Conservation (phyloP, 2,113 vertebrate genomes). For the Setophaga coronata region DNA sequence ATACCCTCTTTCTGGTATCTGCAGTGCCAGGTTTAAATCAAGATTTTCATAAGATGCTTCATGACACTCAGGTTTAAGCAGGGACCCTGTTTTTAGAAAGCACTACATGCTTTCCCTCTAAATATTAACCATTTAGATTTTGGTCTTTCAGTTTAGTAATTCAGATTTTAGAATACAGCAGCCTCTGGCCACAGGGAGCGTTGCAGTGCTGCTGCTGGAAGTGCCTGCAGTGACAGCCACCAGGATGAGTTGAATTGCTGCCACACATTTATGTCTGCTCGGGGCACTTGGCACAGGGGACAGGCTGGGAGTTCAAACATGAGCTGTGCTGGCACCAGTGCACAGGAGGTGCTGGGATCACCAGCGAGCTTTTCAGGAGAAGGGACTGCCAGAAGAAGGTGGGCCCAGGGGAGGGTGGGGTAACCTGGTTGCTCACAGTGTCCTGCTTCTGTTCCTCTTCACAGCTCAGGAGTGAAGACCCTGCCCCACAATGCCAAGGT, state of each 20-base stretch:
- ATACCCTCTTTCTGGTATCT: not conserved
- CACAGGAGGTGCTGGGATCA: not conserved
- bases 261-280: fast-evolving
- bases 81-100: not conserved
- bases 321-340: not conserved
- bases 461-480: slow-evolving; percentile 94
- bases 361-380: not conserved
- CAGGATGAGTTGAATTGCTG: not conserved
- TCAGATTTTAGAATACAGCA: not conserved
- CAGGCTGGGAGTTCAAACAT: not conserved
- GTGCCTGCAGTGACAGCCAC: fast-evolving
- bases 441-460: not conserved
- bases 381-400: fast-evolving
- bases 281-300: fast-evolving
- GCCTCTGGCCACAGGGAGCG: not conserved
- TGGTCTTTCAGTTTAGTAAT: not conserved
- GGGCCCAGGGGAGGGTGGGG: not conserved
- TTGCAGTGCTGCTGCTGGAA: not conserved
- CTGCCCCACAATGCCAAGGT: slow-evolving; percentile 98
- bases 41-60: not conserved
- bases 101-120: not conserved
- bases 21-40: not conserved
- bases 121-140: not conserved
- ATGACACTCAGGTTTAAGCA: not conserved
- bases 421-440: not conserved